These are phyloP conservation scores for Chelon labrosus DNA, from an alignment of 2,797 vertebrate species.

Conservation along the genomic window DNA sequence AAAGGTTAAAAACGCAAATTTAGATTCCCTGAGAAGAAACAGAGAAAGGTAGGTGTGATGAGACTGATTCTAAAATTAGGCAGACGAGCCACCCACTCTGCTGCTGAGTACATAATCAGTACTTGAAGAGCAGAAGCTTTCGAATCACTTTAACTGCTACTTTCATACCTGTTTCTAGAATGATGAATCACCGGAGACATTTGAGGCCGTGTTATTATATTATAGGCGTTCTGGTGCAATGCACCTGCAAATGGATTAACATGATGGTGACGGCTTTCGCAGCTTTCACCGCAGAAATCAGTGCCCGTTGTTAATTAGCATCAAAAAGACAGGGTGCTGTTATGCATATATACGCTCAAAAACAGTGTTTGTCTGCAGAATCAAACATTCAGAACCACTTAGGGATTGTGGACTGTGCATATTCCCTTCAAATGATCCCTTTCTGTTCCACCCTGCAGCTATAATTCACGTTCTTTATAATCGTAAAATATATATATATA, in stretches of 20 bases:
- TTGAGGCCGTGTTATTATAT: background rate
- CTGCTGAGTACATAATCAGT: conserved; percentile 11
- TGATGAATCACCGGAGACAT: conserved; percentile 7
- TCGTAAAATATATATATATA: too few species aligned
- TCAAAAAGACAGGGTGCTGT: too few species aligned
- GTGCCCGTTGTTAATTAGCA: background rate
- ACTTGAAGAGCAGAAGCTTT: conserved; percentile 6
- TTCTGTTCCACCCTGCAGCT: background rate
- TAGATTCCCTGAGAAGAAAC: conserved; percentile 25
- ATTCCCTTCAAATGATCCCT: background rate
- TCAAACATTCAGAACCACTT: too few species aligned
- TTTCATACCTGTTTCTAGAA: conserved; percentile 14
- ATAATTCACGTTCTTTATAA: conserved; percentile 12
- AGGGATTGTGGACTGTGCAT: background rate
- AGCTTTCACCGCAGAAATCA: too few species aligned
- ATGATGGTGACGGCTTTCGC: too few species aligned
- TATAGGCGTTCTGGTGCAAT: background rate
- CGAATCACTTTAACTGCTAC: conserved; percentile 17
- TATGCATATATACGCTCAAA: too few species aligned
- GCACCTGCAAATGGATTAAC: background rate
- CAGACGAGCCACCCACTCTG: background rate
- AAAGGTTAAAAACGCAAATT: conserved; percentile 35
- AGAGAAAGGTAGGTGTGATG: conserved; percentile 17
- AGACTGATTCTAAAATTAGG: conserved; percentile 19
- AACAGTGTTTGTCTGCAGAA: too few species aligned